Base-by-base conservation (phyloP, 2,113 vertebrate species). In the Cebus imitator region DNA sequence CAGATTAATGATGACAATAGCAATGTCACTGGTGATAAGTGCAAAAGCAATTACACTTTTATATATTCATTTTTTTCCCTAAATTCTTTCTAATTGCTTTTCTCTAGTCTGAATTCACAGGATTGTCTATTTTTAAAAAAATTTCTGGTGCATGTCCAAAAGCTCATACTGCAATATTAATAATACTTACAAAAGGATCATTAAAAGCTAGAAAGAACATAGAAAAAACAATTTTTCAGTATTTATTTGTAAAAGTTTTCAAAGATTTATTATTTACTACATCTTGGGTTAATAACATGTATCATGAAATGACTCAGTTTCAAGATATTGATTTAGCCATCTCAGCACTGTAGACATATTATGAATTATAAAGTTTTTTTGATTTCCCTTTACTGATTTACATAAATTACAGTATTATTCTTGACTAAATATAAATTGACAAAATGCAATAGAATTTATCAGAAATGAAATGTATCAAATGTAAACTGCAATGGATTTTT, bases 1-100 rank as follows among this genome's bases (percentile, higher is more conserved):
- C 48, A 68, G 93, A 98, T 98, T 96, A 98, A 97, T 97, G 83
- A 98, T 95, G 98, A 98, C 98, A 98, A 66, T 50, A 86, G 82
- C 97, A 97, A 79, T 98, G 98, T 97, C 98, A 98, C 13, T 96
- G 84, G 52, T 98, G 80, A 92, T 97, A 98, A 98, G 98, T 92
- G 94, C 58, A 96, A 97, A 97, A 92, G 91, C 82, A 97, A 94
- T 30, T 92, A n/a, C 0, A 35, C 78, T 87, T 97, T 35, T 35
- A 50, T 2, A 55, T 87, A 83, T 70, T 87, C 1, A 57, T 3
- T 61, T 87, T 87, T 64, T 82, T 20, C 35, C 11, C 61, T 2
- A 79, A 96, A 94, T 97, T 98, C 72, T 88, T 96, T 61, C 87
- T 97, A 97, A 97, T 97, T 98, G 84, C 21, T 79, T 75, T 97